Conservation (phyloP, 2,888 invertebrate species). For the Philhelius pedissequus region DNA sequence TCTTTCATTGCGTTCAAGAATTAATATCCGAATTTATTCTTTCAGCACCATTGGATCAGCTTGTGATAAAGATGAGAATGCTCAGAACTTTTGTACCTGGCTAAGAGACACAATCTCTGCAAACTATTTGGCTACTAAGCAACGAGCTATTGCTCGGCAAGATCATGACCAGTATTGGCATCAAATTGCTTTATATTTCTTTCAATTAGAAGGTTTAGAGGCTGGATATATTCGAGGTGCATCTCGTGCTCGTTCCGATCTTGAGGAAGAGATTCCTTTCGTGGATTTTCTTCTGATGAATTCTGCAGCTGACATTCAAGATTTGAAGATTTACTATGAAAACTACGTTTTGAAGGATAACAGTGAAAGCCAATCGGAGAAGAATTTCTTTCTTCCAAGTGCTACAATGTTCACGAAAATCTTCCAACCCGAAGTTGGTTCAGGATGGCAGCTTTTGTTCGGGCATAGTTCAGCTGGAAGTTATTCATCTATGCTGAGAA, state of each 20-base stretch:
- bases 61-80: conserved; percentile 76
- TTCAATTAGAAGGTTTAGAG: conserved; percentile 88
- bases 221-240: conserved; percentile 87
- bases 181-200: conserved; percentile 88
- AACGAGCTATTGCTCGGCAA: conserved; percentile 83
- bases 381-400: conserved; percentile 83
- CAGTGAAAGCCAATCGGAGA: conserved; percentile 76
- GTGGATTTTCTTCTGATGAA: conserved; percentile 88
- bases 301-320: conserved; percentile 86
- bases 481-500: conserved; percentile 89
- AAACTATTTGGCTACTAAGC: conserved; percentile 84
- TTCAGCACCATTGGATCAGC: conserved; percentile 77
- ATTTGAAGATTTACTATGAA: conserved; percentile 79
- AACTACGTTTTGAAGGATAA: conserved; percentile 74
- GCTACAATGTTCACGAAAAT: conserved; percentile 77
- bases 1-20: background rate
- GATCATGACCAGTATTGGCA: conserved; percentile 87
- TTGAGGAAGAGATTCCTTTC: conserved; percentile 82
- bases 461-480: conserved; percentile 91
- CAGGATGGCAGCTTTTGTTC: conserved; percentile 82
- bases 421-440: conserved; percentile 70
- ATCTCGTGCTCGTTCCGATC: conserved; percentile 82
- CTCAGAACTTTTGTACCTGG: conserved; percentile 77
- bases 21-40: background rate
- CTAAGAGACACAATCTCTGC: conserved; percentile 81